A percentile compares a stretch with the other conserved stretches of the same genome.
phyloP scores from a whole-genome alignment of 2,113 vertebrate genomes.

The Sebastes schlegelii region DNA sequence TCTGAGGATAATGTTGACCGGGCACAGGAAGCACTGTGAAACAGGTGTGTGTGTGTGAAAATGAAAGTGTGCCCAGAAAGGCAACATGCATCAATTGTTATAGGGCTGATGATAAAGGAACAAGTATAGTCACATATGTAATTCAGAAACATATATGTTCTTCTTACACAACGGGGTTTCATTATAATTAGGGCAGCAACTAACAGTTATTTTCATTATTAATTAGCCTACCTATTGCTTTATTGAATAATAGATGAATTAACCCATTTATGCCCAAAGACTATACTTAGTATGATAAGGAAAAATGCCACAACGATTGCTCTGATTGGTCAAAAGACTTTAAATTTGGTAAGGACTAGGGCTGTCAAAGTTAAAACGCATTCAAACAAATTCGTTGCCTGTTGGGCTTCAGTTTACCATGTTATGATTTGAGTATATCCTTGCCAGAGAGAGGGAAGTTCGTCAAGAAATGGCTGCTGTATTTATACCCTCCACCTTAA shows the following conservation, averaged over 20 bases:
- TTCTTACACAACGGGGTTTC: background rate
- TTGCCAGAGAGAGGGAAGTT: no score
- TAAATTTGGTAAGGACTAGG: no score
- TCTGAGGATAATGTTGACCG: slow-evolving; percentile 28
- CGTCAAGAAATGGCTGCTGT: no score
- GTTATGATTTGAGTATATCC: no score
- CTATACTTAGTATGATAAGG: no score
- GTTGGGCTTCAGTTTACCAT: no score
- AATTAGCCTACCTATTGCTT: background rate
- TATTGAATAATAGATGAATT: background rate
- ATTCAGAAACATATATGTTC: background rate
- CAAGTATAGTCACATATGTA: background rate
- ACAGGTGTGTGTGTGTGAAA: slow-evolving; percentile 39
- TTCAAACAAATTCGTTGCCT: no score
- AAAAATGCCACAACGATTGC: no score
- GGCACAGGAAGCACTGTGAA: slow-evolving; percentile 5
- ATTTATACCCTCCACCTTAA: no score
- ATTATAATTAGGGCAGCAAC: background rate
- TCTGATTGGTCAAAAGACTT: no score
- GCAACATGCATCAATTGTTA: background rate
- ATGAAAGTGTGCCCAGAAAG: background rate
- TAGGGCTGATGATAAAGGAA: background rate
- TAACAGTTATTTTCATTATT: background rate
- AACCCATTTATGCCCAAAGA: no score
- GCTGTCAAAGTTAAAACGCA: no score